A percentile compares a stretch with the other conserved stretches of the same genome.
Conservation (phyloP, 1,140 invertebrate genomes). For the Sycophaga agraensis region DNA sequence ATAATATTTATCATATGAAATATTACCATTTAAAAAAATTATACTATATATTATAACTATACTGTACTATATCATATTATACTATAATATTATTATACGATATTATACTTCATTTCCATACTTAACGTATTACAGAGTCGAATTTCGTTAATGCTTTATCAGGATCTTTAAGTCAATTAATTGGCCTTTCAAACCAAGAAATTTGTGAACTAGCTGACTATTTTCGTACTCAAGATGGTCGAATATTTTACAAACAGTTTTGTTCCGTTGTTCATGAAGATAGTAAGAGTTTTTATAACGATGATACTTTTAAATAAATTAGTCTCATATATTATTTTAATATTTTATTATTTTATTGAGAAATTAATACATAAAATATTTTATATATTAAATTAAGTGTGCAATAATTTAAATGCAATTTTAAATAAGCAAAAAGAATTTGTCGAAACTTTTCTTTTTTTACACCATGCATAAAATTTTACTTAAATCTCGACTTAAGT, state of each 20-base stretch:
- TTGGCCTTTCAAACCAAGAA: slow-evolving; percentile 69
- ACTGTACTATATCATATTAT: neutral
- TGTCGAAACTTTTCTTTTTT: no score
- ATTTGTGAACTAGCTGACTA: slow-evolving; percentile 70
- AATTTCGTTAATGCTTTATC: slow-evolving; percentile 69
- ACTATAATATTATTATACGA: neutral
- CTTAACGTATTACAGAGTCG: slow-evolving; percentile 61
- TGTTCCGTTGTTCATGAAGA: slow-evolving; percentile 68
- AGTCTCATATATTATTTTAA: neutral
- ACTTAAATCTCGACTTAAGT: no score
- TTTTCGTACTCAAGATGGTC: slow-evolving; percentile 71
- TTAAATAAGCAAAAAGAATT: no score
- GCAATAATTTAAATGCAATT: no score
- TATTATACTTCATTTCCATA: neutral
- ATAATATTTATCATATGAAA: no score
- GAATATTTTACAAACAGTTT: slow-evolving; percentile 70
- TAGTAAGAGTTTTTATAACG: slow-evolving; percentile 40
- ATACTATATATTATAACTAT: no score
- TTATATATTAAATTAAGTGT: no score
- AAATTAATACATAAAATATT: no score
- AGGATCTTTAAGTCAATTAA: slow-evolving; percentile 61
- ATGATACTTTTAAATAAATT: neutral
- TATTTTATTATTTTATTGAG: neutral
- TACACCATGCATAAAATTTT: no score
- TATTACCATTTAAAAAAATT: no score